Conservation (phyloP, 2,888 invertebrate genomes). For the Tenthredo scrophulariae region DNA sequence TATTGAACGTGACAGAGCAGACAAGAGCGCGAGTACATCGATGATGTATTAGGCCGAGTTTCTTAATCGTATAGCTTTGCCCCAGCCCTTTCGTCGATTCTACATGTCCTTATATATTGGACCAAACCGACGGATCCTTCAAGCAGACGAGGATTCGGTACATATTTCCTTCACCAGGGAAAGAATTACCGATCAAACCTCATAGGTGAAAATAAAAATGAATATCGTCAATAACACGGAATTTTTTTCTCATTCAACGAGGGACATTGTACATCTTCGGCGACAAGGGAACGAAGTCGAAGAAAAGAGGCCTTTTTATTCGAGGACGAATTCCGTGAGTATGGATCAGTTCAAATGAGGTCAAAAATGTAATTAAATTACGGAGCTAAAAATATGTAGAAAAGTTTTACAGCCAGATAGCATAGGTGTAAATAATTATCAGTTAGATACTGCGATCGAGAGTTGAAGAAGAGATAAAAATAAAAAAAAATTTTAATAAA, state of each 20-base stretch:
- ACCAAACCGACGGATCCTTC: neutral
- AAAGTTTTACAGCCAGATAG: neutral
- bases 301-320: neutral
- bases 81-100: neutral
- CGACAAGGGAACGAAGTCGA: neutral
- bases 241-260: neutral
- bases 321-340: neutral
- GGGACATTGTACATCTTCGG: neutral
- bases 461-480: neutral
- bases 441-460: neutral
- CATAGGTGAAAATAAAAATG: neutral
- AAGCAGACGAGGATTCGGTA: neutral
- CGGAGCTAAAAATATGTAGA: neutral
- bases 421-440: neutral
- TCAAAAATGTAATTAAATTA: neutral
- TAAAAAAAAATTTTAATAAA: neutral
- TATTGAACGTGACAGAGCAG: slow-evolving; percentile 51
- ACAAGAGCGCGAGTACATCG: slow-evolving; percentile 30
- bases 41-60: slow-evolving; percentile 41
- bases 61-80: slow-evolving; percentile 34
- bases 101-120: neutral
- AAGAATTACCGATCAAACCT: neutral
- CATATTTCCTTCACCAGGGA: neutral
- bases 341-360: neutral
- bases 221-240: neutral